A percentile compares a stretch with the other conserved stretches of the same genome.
phyloP scores from a whole-genome alignment of 2,113 vertebrate genomes.

The Platysteira castanea region DNA sequence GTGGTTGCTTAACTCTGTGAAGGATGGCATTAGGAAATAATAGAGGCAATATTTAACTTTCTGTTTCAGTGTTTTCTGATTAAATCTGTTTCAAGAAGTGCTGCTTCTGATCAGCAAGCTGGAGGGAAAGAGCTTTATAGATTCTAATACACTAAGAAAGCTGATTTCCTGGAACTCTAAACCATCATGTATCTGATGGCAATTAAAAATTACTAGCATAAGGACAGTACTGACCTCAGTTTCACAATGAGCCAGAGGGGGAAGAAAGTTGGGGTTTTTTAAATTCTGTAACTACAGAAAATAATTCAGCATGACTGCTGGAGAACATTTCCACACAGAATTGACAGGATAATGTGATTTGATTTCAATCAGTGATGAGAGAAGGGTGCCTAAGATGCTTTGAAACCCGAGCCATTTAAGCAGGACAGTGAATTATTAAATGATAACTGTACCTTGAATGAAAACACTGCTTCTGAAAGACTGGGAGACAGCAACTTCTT shows the following conservation, averaged over 20 bases:
- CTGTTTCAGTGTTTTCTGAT: slow-evolving; percentile 43
- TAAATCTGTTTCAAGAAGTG: slow-evolving; percentile 52
- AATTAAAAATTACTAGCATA: slow-evolving; percentile 15
- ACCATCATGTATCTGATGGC: background rate
- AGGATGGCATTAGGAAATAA: slow-evolving; percentile 52
- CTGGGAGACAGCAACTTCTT: background rate
- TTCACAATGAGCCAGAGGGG: background rate
- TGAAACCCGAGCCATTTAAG: background rate
- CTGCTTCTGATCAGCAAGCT: slow-evolving; percentile 41
- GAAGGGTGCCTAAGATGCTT: background rate
- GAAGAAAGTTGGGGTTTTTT: rapidly evolving
- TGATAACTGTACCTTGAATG: background rate
- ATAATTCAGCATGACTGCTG: background rate
- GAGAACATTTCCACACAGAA: background rate
- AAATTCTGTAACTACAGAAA: background rate
- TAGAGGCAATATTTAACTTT: slow-evolving; percentile 43
- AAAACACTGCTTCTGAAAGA: background rate
- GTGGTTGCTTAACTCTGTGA: slow-evolving; percentile 60
- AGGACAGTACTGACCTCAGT: background rate
- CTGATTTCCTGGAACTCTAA: background rate
- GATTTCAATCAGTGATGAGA: background rate
- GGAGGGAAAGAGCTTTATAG: slow-evolving; percentile 1
- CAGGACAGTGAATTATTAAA: background rate
- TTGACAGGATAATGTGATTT: background rate
- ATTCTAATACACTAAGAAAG: background rate